phyloP scores from a whole-genome alignment of 2,797 vertebrate genomes.

The Tokudaia muenninki region DNA sequence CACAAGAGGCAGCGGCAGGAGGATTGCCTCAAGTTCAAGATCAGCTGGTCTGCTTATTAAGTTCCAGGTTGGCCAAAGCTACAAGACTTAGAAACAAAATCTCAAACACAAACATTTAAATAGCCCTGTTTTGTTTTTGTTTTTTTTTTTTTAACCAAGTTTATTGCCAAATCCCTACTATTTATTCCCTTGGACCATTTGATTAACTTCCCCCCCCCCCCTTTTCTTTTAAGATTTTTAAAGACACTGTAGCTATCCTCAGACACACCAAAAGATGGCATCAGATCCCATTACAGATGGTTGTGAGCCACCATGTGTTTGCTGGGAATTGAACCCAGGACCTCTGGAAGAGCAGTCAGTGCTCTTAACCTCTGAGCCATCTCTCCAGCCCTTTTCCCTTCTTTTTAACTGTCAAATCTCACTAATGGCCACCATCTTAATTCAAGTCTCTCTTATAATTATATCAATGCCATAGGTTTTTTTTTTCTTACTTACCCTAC shows the following conservation, averaged over 20 bases:
- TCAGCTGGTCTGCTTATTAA: not conserved
- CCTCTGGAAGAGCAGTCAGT: too few species aligned
- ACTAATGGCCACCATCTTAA: not conserved
- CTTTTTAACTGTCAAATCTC: not conserved
- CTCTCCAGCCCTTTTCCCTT: not conserved
- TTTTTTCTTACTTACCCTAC: not conserved
- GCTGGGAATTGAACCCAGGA: too few species aligned
- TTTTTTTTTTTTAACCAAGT: not conserved
- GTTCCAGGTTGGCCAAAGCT: not conserved
- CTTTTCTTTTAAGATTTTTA: too few species aligned
- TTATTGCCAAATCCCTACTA: not conserved
- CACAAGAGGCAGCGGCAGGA: not conserved
- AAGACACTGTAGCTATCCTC: too few species aligned
- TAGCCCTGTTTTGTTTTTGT: not conserved
- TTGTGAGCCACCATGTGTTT: too few species aligned
- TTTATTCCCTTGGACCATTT: not conserved
- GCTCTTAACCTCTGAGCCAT: too few species aligned
- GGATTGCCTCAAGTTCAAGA: not conserved
- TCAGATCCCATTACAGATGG: too few species aligned
- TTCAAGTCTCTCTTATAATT: slow-evolving; percentile 15
- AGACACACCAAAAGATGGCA: too few species aligned
- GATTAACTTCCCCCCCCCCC: too few species aligned
- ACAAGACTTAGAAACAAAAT: not conserved
- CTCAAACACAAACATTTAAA: not conserved
- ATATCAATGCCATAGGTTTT: slow-evolving; percentile 1